Conservation (phyloP, 2,888 invertebrate species). For the Scaeva pyrastri region DNA sequence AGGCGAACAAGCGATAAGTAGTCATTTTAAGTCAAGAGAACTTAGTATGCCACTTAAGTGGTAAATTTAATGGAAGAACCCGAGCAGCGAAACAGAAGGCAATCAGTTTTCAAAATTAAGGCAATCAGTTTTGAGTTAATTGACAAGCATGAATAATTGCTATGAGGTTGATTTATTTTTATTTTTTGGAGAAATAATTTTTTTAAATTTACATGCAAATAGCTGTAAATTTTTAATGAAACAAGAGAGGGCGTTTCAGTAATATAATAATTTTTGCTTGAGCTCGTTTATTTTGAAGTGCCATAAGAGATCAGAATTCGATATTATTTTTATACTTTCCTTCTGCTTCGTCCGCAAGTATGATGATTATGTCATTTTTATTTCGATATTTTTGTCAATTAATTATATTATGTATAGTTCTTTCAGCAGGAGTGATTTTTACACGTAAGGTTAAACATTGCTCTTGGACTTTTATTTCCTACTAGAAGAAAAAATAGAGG, state of each 20-base stretch:
- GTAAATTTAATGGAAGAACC: constrained; percentile 39
- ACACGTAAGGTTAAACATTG: no score
- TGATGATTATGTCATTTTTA: no score
- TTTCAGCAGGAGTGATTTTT: no score
- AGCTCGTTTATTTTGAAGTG: background rate
- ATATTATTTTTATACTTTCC: no score
- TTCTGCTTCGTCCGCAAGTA: no score
- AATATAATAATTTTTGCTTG: background rate
- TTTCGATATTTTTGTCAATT: no score
- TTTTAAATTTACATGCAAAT: background rate
- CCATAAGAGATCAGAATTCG: no score
- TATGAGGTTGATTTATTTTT: background rate
- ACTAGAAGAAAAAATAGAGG: no score
- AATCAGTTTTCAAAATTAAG: constrained; percentile 27
- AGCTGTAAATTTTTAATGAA: background rate
- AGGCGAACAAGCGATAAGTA: constrained; percentile 27
- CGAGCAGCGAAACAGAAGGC: constrained; percentile 47
- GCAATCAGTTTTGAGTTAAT: constrained; percentile 33
- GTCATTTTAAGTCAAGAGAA: constrained; percentile 15
- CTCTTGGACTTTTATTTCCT: no score
- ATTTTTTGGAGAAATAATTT: background rate
- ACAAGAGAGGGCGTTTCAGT: background rate
- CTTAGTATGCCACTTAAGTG: constrained; percentile 38
- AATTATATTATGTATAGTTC: no score
- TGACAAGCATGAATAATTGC: constrained; percentile 18